Evolutionary conservation across 2,797 vertebrate species (phyloP).

Genomic region (Botia almorhae): DNA sequence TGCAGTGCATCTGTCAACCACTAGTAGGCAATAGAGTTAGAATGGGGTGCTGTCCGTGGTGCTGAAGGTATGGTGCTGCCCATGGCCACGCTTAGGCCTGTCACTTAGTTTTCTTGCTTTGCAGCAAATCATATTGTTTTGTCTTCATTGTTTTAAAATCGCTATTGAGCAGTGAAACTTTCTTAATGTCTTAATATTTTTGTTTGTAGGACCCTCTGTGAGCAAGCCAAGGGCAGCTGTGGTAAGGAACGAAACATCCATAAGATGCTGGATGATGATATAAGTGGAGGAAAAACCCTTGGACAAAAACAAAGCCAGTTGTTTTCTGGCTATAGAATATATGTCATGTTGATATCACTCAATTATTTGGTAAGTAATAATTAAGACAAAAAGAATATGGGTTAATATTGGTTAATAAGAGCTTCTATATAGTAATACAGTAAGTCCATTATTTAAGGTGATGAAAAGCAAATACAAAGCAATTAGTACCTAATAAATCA

Average conservation of each 20-base stretch:
- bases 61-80: neutral
- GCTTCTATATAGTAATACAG: neutral
- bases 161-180: neutral
- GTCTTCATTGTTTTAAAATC: too few species aligned
- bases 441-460: too few species aligned
- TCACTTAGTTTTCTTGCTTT: neutral
- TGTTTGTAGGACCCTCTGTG: neutral
- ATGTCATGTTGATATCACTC: neutral
- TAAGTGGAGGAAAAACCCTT: neutral
- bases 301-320: neutral
- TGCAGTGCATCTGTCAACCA: constrained; percentile 17
- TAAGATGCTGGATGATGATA: neutral
- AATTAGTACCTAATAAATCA: neutral
- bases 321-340: neutral
- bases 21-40: constrained; percentile 43
- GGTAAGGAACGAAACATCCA: neutral
- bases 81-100: too few species aligned
- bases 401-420: neutral
- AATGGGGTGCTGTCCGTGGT: constrained; percentile 6
- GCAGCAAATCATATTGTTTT: neutral
- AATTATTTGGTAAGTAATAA: neutral
- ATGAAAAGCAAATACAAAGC: neutral
- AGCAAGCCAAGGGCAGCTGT: neutral
- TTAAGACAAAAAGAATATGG: neutral
- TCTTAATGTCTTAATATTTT: neutral